Conservation (phyloP, 2,797 vertebrate genomes). For the Cuculus canorus region DNA sequence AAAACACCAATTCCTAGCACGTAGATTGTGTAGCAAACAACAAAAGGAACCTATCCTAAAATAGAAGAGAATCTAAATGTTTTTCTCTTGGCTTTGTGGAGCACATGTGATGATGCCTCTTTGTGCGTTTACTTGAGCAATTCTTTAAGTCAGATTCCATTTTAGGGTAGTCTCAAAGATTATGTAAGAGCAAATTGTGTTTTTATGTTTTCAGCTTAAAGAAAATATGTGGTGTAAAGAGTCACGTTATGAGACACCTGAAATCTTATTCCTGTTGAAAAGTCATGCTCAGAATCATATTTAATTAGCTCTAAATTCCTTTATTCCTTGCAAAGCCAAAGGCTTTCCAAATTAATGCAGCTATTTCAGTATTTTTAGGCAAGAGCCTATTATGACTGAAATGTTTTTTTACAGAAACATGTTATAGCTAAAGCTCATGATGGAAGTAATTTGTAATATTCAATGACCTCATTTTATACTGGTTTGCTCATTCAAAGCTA, state of each 20-base stretch:
- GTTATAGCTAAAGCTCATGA: constrained; percentile 1
- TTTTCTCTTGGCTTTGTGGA: constrained; percentile 40
- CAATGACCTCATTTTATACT: constrained; percentile 50
- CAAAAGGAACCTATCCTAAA: constrained; percentile 39
- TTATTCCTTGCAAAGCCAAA: constrained; percentile 24
- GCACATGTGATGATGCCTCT: constrained; percentile 16
- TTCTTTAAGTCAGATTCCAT: constrained; percentile 51
- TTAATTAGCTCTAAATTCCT: constrained; percentile 38
- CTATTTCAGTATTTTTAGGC: constrained; percentile 33
- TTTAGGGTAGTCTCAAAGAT: constrained; percentile 26
- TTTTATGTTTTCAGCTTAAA: constrained; percentile 28
- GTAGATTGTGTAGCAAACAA: constrained; percentile 17
- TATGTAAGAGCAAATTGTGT: constrained; percentile 29
- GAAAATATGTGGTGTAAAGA: neutral
- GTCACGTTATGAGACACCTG: neutral
- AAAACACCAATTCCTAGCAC: constrained; percentile 22
- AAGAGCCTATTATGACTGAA: constrained; percentile 3
- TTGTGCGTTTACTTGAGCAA: constrained; percentile 13
- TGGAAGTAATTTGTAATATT: constrained; percentile 64
- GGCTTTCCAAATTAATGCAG: constrained; percentile 10
- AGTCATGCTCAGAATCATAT: neutral
- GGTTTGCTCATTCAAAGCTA: constrained; percentile 49
- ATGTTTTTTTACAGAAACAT: constrained; percentile 40
- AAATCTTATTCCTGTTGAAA: constrained; percentile 27
- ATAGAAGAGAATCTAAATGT: constrained; percentile 5